Percentiles rank a stretch among this genome's conserved stretches.
Evolutionary conservation across 2,797 vertebrate genomes (phyloP).

Genomic region (Varecia variegata): DNA sequence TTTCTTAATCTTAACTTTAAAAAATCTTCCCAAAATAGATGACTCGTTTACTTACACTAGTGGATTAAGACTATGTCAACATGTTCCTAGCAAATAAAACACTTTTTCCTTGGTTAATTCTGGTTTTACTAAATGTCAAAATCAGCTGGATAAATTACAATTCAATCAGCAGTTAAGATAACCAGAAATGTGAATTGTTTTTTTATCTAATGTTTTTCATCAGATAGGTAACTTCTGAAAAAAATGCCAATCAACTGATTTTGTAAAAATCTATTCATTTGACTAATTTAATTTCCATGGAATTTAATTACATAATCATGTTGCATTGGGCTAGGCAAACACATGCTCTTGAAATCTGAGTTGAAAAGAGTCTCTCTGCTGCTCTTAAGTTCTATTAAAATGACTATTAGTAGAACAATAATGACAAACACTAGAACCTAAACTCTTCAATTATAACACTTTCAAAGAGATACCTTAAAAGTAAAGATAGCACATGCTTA

Average conservation of each 20-base stretch:
- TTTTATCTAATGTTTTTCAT: constrained; percentile 22
- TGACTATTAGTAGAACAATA: not conserved
- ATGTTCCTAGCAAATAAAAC: not conserved
- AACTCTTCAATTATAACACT: not conserved
- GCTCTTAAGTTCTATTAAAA: not conserved
- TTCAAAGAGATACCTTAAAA: not conserved
- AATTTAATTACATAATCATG: constrained; percentile 26
- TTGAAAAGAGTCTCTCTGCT: not conserved
- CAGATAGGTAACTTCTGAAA: constrained; percentile 35
- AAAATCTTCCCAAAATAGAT: not conserved
- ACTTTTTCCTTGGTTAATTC: not conserved
- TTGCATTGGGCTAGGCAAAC: not conserved
- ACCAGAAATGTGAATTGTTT: not conserved
- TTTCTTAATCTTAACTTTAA: constrained; percentile 33
- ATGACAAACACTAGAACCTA: not conserved
- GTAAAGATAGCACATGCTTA: not conserved
- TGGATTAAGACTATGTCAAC: not conserved
- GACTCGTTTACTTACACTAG: not conserved
- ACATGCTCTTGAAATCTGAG: not conserved
- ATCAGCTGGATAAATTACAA: not conserved
- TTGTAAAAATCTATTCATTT: constrained; percentile 36
- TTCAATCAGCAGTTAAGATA: constrained; percentile 9
- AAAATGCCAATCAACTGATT: not conserved
- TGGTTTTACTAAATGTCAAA: constrained; percentile 38
- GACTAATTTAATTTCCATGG: constrained; percentile 33